Conservation (phyloP, 2,113 vertebrate genomes). For the Ivindomyrus marchei region DNA sequence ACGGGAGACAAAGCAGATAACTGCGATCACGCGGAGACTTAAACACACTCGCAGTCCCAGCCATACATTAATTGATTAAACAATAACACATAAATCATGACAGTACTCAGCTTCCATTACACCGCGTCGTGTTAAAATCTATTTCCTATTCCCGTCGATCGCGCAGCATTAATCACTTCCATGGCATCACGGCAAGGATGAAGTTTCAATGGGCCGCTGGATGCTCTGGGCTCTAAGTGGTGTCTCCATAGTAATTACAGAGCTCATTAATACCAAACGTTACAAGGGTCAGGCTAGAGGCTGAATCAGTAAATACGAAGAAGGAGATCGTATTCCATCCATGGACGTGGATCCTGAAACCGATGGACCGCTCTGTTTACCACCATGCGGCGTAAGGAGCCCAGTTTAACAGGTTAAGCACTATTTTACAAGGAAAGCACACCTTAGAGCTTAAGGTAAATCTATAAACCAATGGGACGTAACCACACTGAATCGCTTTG, state of each 20-base stretch:
- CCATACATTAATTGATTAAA: constrained; percentile 34
- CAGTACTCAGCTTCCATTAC: constrained; percentile 48
- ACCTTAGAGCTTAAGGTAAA: not conserved
- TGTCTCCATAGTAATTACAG: constrained; percentile 33
- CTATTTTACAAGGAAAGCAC: not conserved
- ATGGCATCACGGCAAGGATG: constrained; percentile 12
- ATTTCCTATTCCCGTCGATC: constrained; percentile 47
- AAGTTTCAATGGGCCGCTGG: constrained; percentile 14
- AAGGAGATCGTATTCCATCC: not conserved
- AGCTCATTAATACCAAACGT: constrained; percentile 27
- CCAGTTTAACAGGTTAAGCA: not conserved
- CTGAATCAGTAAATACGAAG: constrained; percentile 14
- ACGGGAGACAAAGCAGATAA: not conserved
- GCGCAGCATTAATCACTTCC: constrained; percentile 36
- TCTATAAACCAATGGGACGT: not conserved
- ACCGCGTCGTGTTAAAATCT: constrained; percentile 50
- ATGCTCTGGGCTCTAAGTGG: constrained; percentile 29
- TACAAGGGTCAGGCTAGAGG: constrained; percentile 17
- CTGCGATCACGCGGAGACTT: not conserved
- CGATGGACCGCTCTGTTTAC: not conserved
- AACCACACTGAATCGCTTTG: not conserved
- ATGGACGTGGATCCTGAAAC: not conserved
- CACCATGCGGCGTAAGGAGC: not conserved
- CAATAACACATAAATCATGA: constrained; percentile 36
- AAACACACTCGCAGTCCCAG: constrained; percentile 18